Conservation (phyloP, 2,113 vertebrate genomes). For the Oreochromis spilurus region DNA sequence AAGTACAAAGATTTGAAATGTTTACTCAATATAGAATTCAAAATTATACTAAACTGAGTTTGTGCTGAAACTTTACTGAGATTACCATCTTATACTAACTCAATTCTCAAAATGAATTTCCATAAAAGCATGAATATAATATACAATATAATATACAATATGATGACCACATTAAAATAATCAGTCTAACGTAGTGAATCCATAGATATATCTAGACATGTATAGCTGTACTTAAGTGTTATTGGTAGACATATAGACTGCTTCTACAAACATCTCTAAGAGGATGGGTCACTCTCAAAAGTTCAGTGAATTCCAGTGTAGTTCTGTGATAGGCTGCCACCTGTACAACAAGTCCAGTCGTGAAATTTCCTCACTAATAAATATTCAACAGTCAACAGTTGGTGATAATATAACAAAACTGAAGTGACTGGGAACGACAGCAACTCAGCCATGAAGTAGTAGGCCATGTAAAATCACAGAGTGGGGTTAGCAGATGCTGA, state of each 20-base stretch:
- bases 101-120: background rate
- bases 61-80: background rate
- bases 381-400: background rate
- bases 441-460: background rate
- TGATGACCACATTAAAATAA: background rate
- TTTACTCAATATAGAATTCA: background rate
- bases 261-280: background rate
- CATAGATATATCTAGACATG: background rate
- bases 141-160: background rate
- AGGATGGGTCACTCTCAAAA: background rate
- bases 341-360: background rate
- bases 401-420: background rate
- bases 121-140: background rate
- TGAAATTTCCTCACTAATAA: background rate
- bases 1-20: background rate
- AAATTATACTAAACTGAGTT: background rate
- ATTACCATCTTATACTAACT: background rate
- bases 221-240: background rate
- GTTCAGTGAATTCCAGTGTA: background rate
- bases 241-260: background rate
- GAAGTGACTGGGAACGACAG: background rate
- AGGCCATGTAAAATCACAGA: background rate
- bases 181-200: background rate
- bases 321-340: background rate
- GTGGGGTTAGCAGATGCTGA: background rate